These are phyloP conservation scores for Phaethon lepturus DNA, from an alignment of 2,113 vertebrate species.

Conservation along the genomic window DNA sequence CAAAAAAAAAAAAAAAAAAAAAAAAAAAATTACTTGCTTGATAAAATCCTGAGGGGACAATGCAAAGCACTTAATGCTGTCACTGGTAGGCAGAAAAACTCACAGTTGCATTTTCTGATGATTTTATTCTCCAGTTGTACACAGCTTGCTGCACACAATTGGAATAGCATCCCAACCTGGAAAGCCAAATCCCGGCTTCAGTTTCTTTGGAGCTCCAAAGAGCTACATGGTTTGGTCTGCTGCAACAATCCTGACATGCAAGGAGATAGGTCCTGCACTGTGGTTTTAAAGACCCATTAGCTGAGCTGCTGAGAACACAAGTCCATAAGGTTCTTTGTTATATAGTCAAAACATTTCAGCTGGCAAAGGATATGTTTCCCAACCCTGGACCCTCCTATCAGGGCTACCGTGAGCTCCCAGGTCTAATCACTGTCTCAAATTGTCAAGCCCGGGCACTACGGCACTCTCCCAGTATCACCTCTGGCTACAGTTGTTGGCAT, in stretches of 20 bases:
- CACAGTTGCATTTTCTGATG: not conserved
- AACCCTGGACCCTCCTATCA: not conserved
- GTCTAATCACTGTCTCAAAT: not conserved
- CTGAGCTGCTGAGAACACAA: not conserved
- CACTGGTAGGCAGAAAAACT: not conserved
- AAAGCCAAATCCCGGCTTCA: not conserved
- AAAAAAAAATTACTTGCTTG: not conserved
- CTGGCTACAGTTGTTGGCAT: not conserved
- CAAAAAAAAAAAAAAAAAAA: not conserved
- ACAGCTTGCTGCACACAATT: not conserved
- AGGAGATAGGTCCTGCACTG: fast-evolving
- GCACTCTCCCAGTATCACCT: not conserved
- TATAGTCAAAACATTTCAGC: not conserved
- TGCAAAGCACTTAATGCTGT: not conserved
- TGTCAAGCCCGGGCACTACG: not conserved
- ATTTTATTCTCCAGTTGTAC: not conserved
- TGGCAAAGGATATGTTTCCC: not conserved
- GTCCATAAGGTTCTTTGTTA: not conserved
- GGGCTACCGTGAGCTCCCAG: not conserved
- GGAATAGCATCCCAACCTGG: not conserved
- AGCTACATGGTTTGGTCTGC: not conserved
- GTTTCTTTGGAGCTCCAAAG: not conserved
- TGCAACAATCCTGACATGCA: not conserved
- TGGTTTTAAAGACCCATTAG: not conserved
- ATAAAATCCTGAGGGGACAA: not conserved